A percentile compares a stretch with the other conserved stretches of the same genome.
phyloP scores from a whole-genome alignment of 1,140 invertebrate genomes.

The Leptinotarsa defecta region DNA sequence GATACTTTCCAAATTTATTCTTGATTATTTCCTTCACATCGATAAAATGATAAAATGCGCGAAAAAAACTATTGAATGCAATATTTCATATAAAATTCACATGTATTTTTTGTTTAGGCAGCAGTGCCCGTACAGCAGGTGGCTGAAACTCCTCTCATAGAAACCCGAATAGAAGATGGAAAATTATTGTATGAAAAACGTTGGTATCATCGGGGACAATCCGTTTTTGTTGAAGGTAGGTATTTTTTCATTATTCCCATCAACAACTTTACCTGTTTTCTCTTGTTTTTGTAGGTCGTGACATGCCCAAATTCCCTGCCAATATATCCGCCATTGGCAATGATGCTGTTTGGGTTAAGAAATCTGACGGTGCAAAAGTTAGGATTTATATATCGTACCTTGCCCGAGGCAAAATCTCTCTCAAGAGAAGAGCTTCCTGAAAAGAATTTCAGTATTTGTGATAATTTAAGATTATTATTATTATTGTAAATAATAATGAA shows the following conservation, averaged over 20 bases:
- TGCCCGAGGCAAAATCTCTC: slow-evolving; percentile 83
- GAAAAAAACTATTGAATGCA: no score
- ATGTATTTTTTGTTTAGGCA: slow-evolving; percentile 52
- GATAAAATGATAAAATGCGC: no score
- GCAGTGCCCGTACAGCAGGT: slow-evolving; percentile 45
- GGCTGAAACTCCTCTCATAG: slow-evolving; percentile 61
- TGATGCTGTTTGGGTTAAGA: slow-evolving; percentile 90
- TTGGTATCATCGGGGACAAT: slow-evolving; percentile 94
- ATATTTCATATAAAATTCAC: no score
- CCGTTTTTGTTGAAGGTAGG: slow-evolving; percentile 78
- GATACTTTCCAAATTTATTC: no score
- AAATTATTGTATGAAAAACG: slow-evolving; percentile 91
- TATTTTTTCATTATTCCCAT: background rate
- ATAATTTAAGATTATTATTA: no score
- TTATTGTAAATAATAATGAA: no score
- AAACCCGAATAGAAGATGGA: slow-evolving; percentile 91
- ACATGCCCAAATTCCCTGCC: slow-evolving; percentile 78
- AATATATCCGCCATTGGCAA: slow-evolving; percentile 87
- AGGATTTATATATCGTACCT: slow-evolving; percentile 83
- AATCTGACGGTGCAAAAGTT: slow-evolving; percentile 79
- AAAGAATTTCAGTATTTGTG: background rate
- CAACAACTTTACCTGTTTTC: background rate
- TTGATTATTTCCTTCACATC: no score
- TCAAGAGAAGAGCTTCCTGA: slow-evolving; percentile 81
- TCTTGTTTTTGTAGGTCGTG: slow-evolving; percentile 82